Conservation (phyloP, 2,888 invertebrate genomes). For the Bombyx huttoni region DNA sequence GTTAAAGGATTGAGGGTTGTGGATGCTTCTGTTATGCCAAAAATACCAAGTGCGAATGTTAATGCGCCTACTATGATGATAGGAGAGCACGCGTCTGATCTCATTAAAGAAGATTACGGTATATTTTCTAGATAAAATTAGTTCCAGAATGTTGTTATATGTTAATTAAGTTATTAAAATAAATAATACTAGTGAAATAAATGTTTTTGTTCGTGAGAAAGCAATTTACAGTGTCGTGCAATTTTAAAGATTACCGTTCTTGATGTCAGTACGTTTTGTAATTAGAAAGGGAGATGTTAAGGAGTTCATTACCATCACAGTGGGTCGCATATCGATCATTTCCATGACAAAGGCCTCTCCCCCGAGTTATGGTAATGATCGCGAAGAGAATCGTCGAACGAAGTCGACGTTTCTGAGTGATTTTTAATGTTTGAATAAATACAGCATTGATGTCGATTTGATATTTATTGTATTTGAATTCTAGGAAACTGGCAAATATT, state of each 20-base stretch:
- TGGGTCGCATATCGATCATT: constrained; percentile 3
- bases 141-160: not conserved
- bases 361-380: constrained; percentile 6
- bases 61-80: constrained; percentile 58
- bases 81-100: constrained; percentile 53
- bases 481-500: not conserved
- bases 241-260: constrained; percentile 1
- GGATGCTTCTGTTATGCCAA: constrained; percentile 54
- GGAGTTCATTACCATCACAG: constrained; percentile 21
- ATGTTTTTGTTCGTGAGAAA: not conserved
- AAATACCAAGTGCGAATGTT: constrained; percentile 47
- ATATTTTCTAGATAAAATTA: not conserved
- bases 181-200: not conserved
- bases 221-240: not conserved
- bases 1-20: constrained; percentile 36
- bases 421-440: not conserved
- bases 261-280: constrained; percentile 14
- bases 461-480: not conserved
- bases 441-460: not conserved
- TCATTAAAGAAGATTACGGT: constrained; percentile 40
- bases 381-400: constrained; percentile 2
- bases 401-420: not conserved
- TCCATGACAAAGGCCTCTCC: constrained; percentile 4
- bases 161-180: not conserved
- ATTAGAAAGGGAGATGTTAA: constrained; percentile 17